phyloP scores from a whole-genome alignment of 37 sponge, comb jelly and placozoan genomes.

The Spongilla lacustris region DNA sequence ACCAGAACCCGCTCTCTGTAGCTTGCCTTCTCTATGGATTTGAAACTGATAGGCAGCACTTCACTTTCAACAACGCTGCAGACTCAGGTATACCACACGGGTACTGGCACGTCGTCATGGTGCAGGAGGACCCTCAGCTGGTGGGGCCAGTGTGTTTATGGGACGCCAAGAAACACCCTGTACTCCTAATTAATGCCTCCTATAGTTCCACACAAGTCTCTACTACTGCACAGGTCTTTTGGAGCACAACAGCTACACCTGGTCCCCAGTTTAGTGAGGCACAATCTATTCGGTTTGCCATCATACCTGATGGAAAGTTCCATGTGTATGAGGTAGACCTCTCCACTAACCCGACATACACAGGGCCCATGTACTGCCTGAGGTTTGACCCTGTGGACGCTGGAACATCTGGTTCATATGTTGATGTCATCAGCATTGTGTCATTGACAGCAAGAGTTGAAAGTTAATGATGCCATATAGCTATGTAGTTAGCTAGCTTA shows the following conservation, averaged over 20 bases:
- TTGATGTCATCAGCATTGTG: background rate
- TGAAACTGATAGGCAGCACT: slow-evolving; percentile 6
- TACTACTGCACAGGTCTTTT: slow-evolving; percentile 20
- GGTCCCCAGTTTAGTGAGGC: slow-evolving; percentile 4
- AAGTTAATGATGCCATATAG: background rate
- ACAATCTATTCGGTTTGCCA: slow-evolving; percentile 6
- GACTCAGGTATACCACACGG: slow-evolving; percentile 29
- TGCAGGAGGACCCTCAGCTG: slow-evolving; percentile 9
- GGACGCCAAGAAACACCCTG: slow-evolving; percentile 21
- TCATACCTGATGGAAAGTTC: slow-evolving; percentile 16
- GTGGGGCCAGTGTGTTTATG: slow-evolving; percentile 27
- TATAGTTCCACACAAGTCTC: slow-evolving; percentile 8
- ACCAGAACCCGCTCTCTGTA: background rate
- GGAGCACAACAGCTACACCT: background rate
- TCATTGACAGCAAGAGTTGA: background rate
- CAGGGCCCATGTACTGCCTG: slow-evolving; percentile 6
- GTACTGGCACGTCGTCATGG: slow-evolving; percentile 20
- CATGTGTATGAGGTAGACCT: slow-evolving; percentile 21
- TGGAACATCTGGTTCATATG: slow-evolving; percentile 15
- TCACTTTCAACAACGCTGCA: background rate
- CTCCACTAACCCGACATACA: slow-evolving; percentile 2
- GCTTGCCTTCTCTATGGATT: background rate
- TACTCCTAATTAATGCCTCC: slow-evolving; percentile 11
- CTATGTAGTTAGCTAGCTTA: too few relatives aligned
- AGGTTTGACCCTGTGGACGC: slow-evolving; percentile 35